Base-by-base conservation (phyloP, 2,113 vertebrate species). In the Malurus alboscapulatus region DNA sequence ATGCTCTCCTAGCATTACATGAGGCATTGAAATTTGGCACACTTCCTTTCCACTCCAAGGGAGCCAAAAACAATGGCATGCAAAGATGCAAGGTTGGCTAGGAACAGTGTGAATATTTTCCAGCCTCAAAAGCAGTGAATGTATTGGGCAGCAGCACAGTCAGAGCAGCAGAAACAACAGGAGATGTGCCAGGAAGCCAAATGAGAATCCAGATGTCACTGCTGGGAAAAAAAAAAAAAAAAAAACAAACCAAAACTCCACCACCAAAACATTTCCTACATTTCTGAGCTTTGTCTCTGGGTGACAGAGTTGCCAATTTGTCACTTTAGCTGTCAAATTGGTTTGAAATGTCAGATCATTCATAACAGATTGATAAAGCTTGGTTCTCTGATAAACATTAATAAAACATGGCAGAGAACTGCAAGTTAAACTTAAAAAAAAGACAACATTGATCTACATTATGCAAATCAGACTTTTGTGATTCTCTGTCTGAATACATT, bases 121-220 rank as follows among this genome's bases (percentile, higher is more conserved):
- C 77, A 96, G 57, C 10, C 62, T 73, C 5, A 1, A 5, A 10
- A n/a, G 55, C 36, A 38, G 47, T n/a, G 9, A 93, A 24, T 5
- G 3, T 7, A 27, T 6, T 1, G 2, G 63, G 30, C 76, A 91
- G 69, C 14, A 72, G 11, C 3, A 2, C 51, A 76, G 32, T 48
- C 26, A 90, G 42, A 84, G 57, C 50, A 87, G 32, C 57, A 88
- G 51, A 72, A 75, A 17, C 13, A 62, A 71, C 7, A 90, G 34
- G 42, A 93, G 17, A 78, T 54, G 30, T 66, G 72, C 68, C 90
- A 94, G 80, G 85, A 92, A 94, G 24, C 59, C 50, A 94, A 87
- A 87, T 87, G 65, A 96, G 38, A 80, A 86, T 47, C 71, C 73
- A 93, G 73, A 83, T 90, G 55, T 47, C 68, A 61, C 34, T 78